Evolutionary conservation across 2,888 invertebrate species (phyloP), one percentile per base, ranked within the genome.

Genomic region (Octonoba sinensis): DNA sequence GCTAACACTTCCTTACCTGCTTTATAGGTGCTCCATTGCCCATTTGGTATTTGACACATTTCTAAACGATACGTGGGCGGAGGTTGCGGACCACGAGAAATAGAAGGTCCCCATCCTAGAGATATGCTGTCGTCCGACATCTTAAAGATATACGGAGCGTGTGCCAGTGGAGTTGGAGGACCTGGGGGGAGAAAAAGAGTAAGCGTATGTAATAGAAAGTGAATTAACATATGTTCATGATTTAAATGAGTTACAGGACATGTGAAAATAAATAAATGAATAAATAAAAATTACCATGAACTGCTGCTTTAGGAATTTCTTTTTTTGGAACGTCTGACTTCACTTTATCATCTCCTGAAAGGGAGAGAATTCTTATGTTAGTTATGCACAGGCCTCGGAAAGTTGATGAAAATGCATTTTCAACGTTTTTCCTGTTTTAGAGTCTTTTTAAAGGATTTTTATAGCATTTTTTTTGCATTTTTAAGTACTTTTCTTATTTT

Each of bases 11-110:
- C 75, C 67, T 84, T 84, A 88, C 95, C 95, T 0, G 93, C 92
- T 85, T 94, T 91, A 0, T 95, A 93, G 0, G 95, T 94, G 88
- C 94, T 94, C 98, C 98, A 99, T 86, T 97, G 95, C 47, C 95
- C 96, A 86, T 94, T 93, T 0, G 97, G 97, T 73, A 94, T 89
- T 88, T 96, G 96, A 88, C 95, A 93, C 93, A 96, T 95, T 91
- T 99, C 99, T 85, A 97, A 92, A 88, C 95, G 93, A 88, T 99
- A 99, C 0, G 96, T 96, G 76, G 97, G 95, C 0, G 97, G 97
- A 86, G 94, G 93, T 62, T 94, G 91, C 0, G 96, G 95, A 22
- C 93, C 94, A 82, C 94, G 92, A 2, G 97, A 94, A 65, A 97
- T 93, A 20, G 96, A 96, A 0, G 97, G 97, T 86, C 93, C 94